phyloP scores from a whole-genome alignment of 2,113 vertebrate genomes.

The Actenoides hombroni region DNA sequence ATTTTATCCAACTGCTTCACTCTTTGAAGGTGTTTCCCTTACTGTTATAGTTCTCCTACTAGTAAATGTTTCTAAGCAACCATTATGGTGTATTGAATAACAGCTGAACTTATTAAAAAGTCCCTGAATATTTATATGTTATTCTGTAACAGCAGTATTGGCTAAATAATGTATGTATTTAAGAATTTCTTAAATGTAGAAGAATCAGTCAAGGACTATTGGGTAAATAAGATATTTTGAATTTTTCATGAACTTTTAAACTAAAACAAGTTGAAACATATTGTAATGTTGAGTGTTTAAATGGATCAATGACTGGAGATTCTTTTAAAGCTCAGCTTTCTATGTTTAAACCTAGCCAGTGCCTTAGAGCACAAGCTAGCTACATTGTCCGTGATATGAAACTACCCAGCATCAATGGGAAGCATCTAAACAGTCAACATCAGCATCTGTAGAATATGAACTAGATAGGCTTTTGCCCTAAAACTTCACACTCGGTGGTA shows the following conservation, averaged over 20 bases:
- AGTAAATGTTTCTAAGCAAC: constrained; percentile 44
- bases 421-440: background rate
- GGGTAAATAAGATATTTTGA: constrained; percentile 62
- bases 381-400: background rate
- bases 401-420: background rate
- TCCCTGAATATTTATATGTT: constrained; percentile 59
- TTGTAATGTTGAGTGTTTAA: constrained; percentile 38
- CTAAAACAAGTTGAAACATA: constrained; percentile 52
- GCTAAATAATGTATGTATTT: constrained; percentile 67
- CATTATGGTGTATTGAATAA: constrained; percentile 31
- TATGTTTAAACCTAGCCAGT: background rate
- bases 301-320: constrained; percentile 44
- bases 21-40: constrained; percentile 7
- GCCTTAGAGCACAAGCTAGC: background rate
- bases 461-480: background rate
- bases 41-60: background rate
- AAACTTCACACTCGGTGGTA: background rate
- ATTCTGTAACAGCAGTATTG: constrained; percentile 6
- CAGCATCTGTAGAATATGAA: background rate
- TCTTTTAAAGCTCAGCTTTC: constrained; percentile 11
- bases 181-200: constrained; percentile 40
- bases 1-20: background rate
- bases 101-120: constrained; percentile 53
- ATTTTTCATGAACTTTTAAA: constrained; percentile 72
- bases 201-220: constrained; percentile 41